Base-by-base conservation (phyloP, 1,140 invertebrate genomes). In the Plectrocnemia conspersa region DNA sequence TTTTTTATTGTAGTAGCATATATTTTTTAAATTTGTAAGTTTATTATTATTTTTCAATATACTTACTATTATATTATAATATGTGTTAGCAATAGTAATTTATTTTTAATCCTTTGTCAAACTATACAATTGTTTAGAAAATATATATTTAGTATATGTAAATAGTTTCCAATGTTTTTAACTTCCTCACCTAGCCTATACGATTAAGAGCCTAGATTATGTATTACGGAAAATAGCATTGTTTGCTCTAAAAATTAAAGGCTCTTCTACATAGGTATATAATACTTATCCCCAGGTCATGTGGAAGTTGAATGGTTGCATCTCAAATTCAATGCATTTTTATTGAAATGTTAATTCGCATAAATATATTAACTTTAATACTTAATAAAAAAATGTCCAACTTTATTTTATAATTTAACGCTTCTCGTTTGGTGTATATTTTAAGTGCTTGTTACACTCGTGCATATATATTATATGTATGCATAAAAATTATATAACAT, bases 261-360 rank as follows among this genome's bases (percentile, higher is more conserved):
- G 29, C 32, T 50, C n/a, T n/a, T n/a, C n/a, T 38, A 38, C 18
- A 13, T 50, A 50, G 47, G 29, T 38, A 50, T 50, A 50, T 50
- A 24, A 50, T 38, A 38, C 38, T 50, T 19, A 50, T 50, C 32
- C 47, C 33, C 38, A 24, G 18, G 47, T 36, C n/a, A 50, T 33
- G 40, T 32, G 47, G 33, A 50, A 50, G 29, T 50, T 50, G 47
- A 22, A 50, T 50, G 47, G 36, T 38, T 50, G 47, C 22, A 46
- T 32, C 27, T 47, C 32, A 48, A 23, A 33, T 44, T 48, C 15
- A 33, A 33, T 35, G 45, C 4, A 18, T 41, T 48, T n/a, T 33
- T 35, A 48, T 48, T 48, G 35, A 48, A 24, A 10, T 48, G 45
- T 48, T 48, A 48, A 33, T 48, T 48, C 45, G 32, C 47, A 15